Conservation (phyloP, 2,888 invertebrate genomes). For the Calameuta filiformis region DNA sequence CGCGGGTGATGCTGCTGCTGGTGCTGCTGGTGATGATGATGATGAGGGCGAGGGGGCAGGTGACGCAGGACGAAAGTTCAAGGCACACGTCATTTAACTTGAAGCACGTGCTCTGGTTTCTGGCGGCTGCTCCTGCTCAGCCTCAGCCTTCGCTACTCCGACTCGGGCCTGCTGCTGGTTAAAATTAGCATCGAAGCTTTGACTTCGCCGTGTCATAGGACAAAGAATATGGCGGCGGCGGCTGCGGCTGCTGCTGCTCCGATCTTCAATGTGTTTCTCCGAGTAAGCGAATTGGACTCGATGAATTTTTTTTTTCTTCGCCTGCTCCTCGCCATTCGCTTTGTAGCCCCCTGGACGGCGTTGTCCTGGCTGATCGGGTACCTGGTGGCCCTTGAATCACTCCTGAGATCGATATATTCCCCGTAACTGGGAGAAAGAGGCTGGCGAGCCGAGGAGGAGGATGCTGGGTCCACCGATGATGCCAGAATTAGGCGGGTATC, state of each 20-base stretch:
- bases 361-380: too few species aligned
- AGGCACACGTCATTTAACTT: conserved; percentile 59
- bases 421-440: too few species aligned
- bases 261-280: not conserved
- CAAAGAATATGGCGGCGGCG: conserved; percentile 49
- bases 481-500: too few species aligned
- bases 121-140: conserved; percentile 61
- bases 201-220: conserved; percentile 56
- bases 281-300: too few species aligned
- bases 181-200: conserved; percentile 57
- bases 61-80: conserved; percentile 35
- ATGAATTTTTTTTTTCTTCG: conserved; percentile 32
- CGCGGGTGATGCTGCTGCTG: not conserved
- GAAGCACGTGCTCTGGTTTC: conserved; percentile 64
- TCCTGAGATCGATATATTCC: too few species aligned
- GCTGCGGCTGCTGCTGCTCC: not conserved
- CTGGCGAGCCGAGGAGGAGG: too few species aligned
- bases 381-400: too few species aligned
- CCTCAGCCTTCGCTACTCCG: conserved; percentile 32
- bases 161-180: conserved; percentile 37
- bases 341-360: too few species aligned
- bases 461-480: too few species aligned
- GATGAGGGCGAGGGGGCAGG: not conserved
- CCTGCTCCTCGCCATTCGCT: conserved; percentile 36
- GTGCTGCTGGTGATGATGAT: not conserved